These are phyloP conservation scores for Drosophila mettleri DNA, from an alignment of 2,888 invertebrate genomes.

Conservation along the genomic window DNA sequence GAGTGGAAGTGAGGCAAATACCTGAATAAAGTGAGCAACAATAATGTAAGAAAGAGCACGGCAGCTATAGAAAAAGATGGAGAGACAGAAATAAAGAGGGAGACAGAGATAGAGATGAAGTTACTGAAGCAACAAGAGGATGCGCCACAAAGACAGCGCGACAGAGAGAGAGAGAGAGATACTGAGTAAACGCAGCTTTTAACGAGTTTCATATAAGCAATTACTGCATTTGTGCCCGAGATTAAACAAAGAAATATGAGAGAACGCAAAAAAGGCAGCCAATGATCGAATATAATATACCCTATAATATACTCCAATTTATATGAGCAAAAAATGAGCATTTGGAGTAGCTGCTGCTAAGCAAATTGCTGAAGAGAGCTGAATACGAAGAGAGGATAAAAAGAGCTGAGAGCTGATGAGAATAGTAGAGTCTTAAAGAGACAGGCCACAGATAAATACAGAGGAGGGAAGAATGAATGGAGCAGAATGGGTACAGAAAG, in stretches of 20 bases:
- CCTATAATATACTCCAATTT: not conserved
- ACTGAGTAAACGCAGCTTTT: conserved; percentile 10
- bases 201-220: conserved; percentile 29
- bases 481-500: too few species aligned
- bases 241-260: not conserved
- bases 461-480: too few species aligned
- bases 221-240: conserved; percentile 25
- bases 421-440: not conserved
- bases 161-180: not conserved
- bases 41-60: too few species aligned
- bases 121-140: not conserved
- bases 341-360: too few species aligned
- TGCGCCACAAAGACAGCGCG: not conserved
- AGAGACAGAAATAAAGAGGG: too few species aligned
- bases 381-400: not conserved
- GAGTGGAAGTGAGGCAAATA: not conserved
- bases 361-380: not conserved
- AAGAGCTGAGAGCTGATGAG: not conserved
- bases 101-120: not conserved
- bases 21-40: conserved; percentile 9
- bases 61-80: not conserved
- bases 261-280: not conserved
- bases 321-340: too few species aligned
- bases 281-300: not conserved
- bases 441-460: not conserved